phyloP scores from a whole-genome alignment of 2,888 invertebrate genomes.

The Drosophila meridionalis region DNA sequence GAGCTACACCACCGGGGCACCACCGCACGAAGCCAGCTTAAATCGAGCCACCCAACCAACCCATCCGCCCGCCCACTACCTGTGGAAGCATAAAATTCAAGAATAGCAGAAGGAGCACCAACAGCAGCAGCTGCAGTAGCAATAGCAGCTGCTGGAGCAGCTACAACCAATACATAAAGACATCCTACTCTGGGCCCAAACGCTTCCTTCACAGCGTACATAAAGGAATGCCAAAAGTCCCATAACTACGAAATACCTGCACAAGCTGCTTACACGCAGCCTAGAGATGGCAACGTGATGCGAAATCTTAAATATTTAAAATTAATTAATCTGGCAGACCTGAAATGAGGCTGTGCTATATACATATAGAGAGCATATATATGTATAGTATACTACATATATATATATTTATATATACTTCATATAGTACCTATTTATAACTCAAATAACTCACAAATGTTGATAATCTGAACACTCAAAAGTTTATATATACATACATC shows the following conservation, averaged over 20 bases:
- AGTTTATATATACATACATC: background rate
- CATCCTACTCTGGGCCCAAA: constrained; percentile 63
- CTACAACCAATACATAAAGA: constrained; percentile 69
- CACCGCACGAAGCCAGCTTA: constrained; percentile 28
- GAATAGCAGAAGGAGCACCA: constrained; percentile 43
- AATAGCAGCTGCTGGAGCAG: background rate
- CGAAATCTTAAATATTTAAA: background rate
- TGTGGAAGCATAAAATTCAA: constrained; percentile 75
- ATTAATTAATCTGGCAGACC: background rate
- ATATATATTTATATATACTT: too few relatives aligned
- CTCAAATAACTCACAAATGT: constrained; percentile 55
- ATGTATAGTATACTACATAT: too few relatives aligned
- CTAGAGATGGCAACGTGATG: constrained; percentile 27
- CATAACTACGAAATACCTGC: constrained; percentile 38
- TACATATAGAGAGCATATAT: too few relatives aligned
- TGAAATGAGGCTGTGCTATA: background rate
- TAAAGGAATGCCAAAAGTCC: constrained; percentile 16
- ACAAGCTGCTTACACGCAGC: constrained; percentile 6
- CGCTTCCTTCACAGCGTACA: constrained; percentile 34
- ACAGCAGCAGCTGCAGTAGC: constrained; percentile 1
- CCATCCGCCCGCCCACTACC: constrained; percentile 47
- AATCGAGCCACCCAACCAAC: constrained; percentile 16
- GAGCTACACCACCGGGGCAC: constrained; percentile 10
- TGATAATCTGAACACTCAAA: constrained; percentile 36
- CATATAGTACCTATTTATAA: too few relatives aligned